These are phyloP conservation scores for Girardinichthys multiradiatus DNA, from an alignment of 2,113 vertebrate species.

Conservation along the genomic window DNA sequence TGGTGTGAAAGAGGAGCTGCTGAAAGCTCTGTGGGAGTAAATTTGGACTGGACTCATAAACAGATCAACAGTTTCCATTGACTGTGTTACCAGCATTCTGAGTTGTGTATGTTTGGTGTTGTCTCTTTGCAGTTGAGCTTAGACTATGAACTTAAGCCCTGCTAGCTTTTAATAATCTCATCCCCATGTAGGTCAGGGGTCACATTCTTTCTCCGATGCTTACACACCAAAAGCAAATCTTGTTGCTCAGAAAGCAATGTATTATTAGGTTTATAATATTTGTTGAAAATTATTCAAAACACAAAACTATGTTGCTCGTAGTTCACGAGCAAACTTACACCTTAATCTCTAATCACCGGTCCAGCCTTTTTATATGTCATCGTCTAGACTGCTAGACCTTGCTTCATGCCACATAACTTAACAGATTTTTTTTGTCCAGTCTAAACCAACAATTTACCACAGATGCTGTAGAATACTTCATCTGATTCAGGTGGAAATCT, in stretches of 20 bases:
- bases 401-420: background rate
- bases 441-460: too few species aligned
- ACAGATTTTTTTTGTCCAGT: background rate
- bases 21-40: constrained; percentile 37
- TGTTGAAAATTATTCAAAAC: background rate
- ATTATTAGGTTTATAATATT: background rate
- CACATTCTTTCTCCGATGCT: constrained; percentile 42
- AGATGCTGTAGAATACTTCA: background rate
- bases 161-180: constrained; percentile 66
- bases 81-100: constrained; percentile 18
- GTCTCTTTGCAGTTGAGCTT: constrained; percentile 41
- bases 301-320: too few species aligned
- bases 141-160: constrained; percentile 58
- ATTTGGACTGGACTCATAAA: constrained; percentile 6
- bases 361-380: too few species aligned
- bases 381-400: background rate
- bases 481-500: too few species aligned
- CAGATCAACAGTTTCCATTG: constrained; percentile 19
- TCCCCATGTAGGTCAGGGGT: constrained; percentile 72
- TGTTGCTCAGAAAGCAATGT: rapidly evolving
- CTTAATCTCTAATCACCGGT: too few species aligned
- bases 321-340: too few species aligned
- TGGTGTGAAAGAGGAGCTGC: constrained; percentile 22
- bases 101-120: constrained; percentile 29
- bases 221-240: constrained; percentile 16